These are phyloP conservation scores for Octodon degus DNA, from an alignment of 2,113 vertebrate genomes.

Conservation along the genomic window DNA sequence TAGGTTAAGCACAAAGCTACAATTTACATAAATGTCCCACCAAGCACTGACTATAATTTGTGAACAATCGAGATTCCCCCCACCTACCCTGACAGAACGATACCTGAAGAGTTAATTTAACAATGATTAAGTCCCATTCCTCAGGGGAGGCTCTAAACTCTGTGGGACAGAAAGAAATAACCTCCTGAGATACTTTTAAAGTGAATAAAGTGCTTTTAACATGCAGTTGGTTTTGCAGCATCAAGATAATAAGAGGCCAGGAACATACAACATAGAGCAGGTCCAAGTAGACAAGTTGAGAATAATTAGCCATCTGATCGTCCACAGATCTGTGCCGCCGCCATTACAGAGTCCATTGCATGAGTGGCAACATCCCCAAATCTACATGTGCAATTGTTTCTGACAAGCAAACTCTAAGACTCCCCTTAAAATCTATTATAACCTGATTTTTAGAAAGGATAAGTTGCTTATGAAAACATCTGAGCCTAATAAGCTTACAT, in stretches of 20 bases:
- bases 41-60: constrained; percentile 3
- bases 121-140: constrained; percentile 13
- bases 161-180: constrained; percentile 49
- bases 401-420: constrained; percentile 42
- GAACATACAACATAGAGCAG: neutral
- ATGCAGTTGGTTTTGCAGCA: neutral
- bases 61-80: neutral
- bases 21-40: constrained; percentile 49
- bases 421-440: constrained; percentile 47
- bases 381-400: constrained; percentile 29
- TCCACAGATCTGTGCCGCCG: neutral
- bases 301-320: neutral
- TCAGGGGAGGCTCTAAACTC: constrained; percentile 32
- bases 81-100: neutral
- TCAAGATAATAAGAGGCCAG: neutral
- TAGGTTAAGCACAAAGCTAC: constrained; percentile 33
- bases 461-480: constrained; percentile 66
- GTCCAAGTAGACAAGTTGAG: neutral
- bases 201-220: neutral
- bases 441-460: constrained; percentile 64
- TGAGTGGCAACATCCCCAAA: neutral
- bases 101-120: constrained; percentile 57
- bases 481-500: constrained; percentile 57
- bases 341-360: neutral
- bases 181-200: neutral